A percentile compares a stretch with the other conserved stretches of the same genome.
phyloP scores from a whole-genome alignment of 1,140 invertebrate genomes.

The Lithobius niger region DNA sequence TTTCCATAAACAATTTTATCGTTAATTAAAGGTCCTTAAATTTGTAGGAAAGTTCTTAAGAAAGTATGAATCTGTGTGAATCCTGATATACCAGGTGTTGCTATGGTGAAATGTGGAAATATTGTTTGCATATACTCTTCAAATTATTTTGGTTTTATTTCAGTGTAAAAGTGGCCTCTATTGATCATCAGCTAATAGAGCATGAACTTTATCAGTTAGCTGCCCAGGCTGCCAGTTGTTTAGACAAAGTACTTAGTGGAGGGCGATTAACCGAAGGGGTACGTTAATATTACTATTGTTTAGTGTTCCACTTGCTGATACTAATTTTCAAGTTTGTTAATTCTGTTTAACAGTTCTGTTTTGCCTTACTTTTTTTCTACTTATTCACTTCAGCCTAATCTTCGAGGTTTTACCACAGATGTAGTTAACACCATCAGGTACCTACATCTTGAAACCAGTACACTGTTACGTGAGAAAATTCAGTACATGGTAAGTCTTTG shows the following conservation, averaged over 20 bases:
- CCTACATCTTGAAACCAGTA: slow-evolving; percentile 56
- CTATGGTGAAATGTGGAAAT: too few species aligned
- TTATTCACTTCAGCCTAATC: slow-evolving; percentile 34
- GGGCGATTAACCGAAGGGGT: slow-evolving; percentile 63
- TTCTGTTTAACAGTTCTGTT: background rate
- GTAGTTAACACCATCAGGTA: slow-evolving; percentile 48
- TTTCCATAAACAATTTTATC: slow-evolving; percentile 12
- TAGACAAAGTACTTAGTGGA: slow-evolving; percentile 68
- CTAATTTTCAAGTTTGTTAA: slow-evolving; percentile 6
- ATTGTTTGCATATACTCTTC: background rate
- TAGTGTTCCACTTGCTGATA: background rate
- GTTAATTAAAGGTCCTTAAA: background rate
- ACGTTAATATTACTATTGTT: background rate
- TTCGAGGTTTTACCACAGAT: slow-evolving; percentile 43
- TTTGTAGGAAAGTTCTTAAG: background rate
- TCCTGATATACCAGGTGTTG: slow-evolving; percentile 8
- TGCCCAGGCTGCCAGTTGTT: slow-evolving; percentile 48
- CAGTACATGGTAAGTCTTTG: slow-evolving; percentile 46
- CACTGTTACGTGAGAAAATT: slow-evolving; percentile 51
- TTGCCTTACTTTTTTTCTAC: background rate
- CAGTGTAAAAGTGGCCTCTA: slow-evolving; percentile 55
- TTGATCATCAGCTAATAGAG: slow-evolving; percentile 47
- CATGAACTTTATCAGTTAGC: slow-evolving; percentile 56
- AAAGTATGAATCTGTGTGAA: slow-evolving; percentile 2
- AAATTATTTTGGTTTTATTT: slow-evolving; percentile 6